Evolutionary conservation across 2,888 invertebrate genomes (phyloP), one percentile per base, ranked within the genome.

Genomic region (Coelinius sp.): DNA sequence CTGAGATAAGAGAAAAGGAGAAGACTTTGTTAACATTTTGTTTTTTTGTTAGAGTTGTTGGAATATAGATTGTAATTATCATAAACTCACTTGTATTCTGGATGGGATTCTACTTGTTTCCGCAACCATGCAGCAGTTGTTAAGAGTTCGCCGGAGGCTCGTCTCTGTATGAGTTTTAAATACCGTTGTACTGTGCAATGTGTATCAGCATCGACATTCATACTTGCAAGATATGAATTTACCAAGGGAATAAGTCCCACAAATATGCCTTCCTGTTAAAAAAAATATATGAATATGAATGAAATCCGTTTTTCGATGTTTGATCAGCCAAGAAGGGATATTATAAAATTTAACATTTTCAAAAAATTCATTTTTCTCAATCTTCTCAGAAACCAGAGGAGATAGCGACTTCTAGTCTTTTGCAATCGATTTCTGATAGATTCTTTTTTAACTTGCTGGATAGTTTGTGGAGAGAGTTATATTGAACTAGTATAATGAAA

Each of bases 131-230:
- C 90, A 49, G 99, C 99, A 80, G 97, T 96, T 67, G 99, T 99
- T 84, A 93, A 90, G 68, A 98, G 92, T 86, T 97, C 95, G 27
- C 98, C 98, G 80, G 94, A 92, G 5, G 97, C 96, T 81, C 96
- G 91, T 71, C 93, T 91, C 86, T 94, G 94, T 85, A 99, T 98
- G 75, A 98, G 92, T 84, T 94, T 95, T 76, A 99, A 91, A 89
- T 99, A 99, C 89, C 98, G 96, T 88, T 96, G 95, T 83, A 99
- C 95, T 7, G 97, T 97, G 89, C 99, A 99, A 88, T 97, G 95
- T 46, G 98, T 99, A 88, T 99, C 99, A 1, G 98, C 97, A 89
- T 99, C 99, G 64, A 98, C 95, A 88, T 99, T 98, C 93, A 98
- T 96, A 73, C 95, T 95, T 78, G 94, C 94, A 81, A 99, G 90